Evolutionary conservation across 2,113 vertebrate species (phyloP), one percentile per base, ranked within the genome.

Genomic region (Ptilonorhynchus violaceus): DNA sequence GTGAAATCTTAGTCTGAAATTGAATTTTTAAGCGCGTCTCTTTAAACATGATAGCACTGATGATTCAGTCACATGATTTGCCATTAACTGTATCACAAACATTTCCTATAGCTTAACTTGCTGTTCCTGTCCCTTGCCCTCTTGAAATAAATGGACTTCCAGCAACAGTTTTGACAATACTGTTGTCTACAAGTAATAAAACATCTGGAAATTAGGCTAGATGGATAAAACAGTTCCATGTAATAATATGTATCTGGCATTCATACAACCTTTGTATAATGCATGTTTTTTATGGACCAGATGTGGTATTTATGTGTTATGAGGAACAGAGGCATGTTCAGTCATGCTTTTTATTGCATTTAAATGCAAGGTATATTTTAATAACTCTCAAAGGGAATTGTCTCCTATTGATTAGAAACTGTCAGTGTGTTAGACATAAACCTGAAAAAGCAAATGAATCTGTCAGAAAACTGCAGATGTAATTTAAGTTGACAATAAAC

Each of bases 301-400:
- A 98, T 98, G 98, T 98, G 96, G 96, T 96, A 96, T 96, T 97
- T 98, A 95, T 97, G 93, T 97, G 90, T 98, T 98, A 98, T 97
- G 94, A 97, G 97, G 95, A 98, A 98, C 97, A 98, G 96, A 98
- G 97, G 96, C 97, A 94, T 97, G 96, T 97, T 98, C 97, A 95
- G 95, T 97, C 95, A 92, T 97, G 96, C 90, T 95, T 98, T 98
- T 98, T 98, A 98, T 98, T 97, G 92, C 97, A 97, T 94, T 97
- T 98, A 97, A 98, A 98, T 97, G 94, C 96, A 97, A 96, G 94
- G 96, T 97, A 97, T 98, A 98, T 97, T 98, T 98, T 98, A 97
- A 98, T 96, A 97, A 97, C 89, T 97, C 98, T 95, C 97, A 79
- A 88, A 98, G 97, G 98, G 96, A 97, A 97, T 85, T 96, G 89